A percentile compares a stretch with the other conserved stretches of the same genome.
Evolutionary conservation across 30 jellyfish, hydroid and myxozoan species (phyloP).

Genomic region (Aurelia sp.): DNA sequence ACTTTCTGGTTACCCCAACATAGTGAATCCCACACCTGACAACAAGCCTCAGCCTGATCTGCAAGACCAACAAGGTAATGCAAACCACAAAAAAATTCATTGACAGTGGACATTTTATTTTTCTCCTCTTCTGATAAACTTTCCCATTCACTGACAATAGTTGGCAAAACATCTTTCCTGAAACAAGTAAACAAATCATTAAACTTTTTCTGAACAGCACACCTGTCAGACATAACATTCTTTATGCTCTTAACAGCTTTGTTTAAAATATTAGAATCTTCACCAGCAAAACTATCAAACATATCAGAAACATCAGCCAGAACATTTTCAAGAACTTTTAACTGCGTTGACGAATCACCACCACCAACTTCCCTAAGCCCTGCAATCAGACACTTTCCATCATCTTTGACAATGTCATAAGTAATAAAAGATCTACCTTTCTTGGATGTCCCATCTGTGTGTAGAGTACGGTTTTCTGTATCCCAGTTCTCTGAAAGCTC

Average conservation of each 20-base stretch:
- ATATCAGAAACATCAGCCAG: conserved; percentile 9
- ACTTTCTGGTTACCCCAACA: conserved; percentile 49
- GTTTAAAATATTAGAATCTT: not conserved
- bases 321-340: conserved; percentile 26
- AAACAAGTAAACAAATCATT: conserved; percentile 15
- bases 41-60: conserved; percentile 59
- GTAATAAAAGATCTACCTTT: conserved; percentile 23
- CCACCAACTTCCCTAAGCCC: conserved; percentile 25
- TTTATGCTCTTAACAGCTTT: conserved; percentile 24
- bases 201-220: conserved; percentile 53
- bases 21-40: conserved; percentile 35
- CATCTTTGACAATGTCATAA: conserved; percentile 33
- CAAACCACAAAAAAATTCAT: conserved; percentile 60
- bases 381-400: conserved; percentile 20
- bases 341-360: conserved; percentile 50
- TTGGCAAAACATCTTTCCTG: conserved; percentile 40
- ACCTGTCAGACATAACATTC: conserved; percentile 9
- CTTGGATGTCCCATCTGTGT: conserved; percentile 48
- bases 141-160: conserved; percentile 34
- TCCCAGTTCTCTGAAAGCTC: not conserved
- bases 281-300: not conserved
- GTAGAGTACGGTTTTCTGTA: not conserved
- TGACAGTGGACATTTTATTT: not conserved
- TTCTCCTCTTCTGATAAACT: not conserved
- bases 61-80: conserved; percentile 70